Percentiles rank a stretch among this genome's conserved stretches.
Conservation (phyloP, 2,113 vertebrate genomes). For the Ellobius talpinus region DNA sequence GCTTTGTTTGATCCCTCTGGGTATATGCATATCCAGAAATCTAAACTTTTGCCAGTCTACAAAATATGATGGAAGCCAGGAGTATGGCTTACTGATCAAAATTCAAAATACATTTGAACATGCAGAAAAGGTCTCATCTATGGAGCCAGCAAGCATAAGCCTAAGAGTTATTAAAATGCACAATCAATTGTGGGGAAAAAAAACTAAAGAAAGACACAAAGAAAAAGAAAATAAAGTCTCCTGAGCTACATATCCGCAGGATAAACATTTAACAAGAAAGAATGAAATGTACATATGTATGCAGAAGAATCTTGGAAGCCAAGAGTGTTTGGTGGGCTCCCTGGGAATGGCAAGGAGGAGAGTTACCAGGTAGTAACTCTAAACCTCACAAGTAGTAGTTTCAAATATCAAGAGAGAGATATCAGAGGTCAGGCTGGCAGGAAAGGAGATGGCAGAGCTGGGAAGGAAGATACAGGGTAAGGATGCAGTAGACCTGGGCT, state of each 20-base stretch:
- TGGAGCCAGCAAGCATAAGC: neutral
- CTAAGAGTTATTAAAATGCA: neutral
- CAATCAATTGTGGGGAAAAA: neutral
- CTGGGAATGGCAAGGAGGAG: neutral
- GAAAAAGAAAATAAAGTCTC: neutral
- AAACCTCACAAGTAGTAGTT: neutral
- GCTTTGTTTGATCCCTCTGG: neutral
- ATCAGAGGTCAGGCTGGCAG: neutral
- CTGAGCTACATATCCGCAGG: neutral
- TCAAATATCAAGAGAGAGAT: neutral
- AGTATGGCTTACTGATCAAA: neutral
- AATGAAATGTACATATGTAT: neutral
- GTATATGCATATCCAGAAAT: neutral
- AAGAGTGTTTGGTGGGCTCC: neutral
- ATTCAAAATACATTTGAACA: constrained; percentile 3
- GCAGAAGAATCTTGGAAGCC: neutral
- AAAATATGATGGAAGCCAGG: neutral
- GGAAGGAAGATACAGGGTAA: neutral
- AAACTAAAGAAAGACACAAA: neutral
- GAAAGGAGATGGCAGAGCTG: neutral
- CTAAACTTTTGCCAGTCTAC: neutral
- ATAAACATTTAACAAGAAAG: neutral
- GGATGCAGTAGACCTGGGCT: neutral
- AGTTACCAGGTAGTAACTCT: too few species aligned
- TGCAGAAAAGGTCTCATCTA: neutral